Evolutionary conservation across 2,797 vertebrate genomes (phyloP).

Genomic region (Mastacembelus armatus): DNA sequence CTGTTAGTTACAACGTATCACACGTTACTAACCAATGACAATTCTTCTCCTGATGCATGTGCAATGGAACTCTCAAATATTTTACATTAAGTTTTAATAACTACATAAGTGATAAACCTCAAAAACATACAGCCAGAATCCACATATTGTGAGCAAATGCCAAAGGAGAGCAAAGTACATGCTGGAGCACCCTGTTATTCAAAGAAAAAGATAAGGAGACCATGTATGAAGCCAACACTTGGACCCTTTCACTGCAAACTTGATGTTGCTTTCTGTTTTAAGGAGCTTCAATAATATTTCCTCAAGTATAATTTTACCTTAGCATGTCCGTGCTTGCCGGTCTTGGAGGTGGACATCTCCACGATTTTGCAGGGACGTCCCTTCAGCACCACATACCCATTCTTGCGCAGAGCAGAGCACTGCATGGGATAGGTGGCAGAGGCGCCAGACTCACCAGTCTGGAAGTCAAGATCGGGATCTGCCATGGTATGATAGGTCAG

Average conservation of each 20-base stretch:
- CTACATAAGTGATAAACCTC: no score
- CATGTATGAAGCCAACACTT: background rate
- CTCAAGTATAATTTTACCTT: conserved; percentile 83
- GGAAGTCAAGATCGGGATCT: conserved; percentile 93
- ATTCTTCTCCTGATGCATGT: no score
- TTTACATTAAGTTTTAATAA: no score
- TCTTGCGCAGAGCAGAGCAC: conserved; percentile 94
- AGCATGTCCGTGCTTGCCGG: conserved; percentile 93
- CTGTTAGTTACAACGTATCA: no score
- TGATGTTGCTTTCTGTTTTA: background rate
- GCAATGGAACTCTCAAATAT: no score
- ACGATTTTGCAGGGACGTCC: conserved; percentile 94
- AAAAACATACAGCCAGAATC: no score
- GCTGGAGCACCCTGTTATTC: background rate
- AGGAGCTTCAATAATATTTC: no score
- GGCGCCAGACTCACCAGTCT: conserved; percentile 93
- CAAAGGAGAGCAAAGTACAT: conserved; percentile 20
- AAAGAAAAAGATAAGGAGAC: conserved; percentile 32
- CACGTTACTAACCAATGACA: no score
- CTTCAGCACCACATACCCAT: conserved; percentile 93
- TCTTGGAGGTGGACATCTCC: conserved; percentile 96
- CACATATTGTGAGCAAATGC: background rate
- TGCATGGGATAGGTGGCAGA: conserved; percentile 94
- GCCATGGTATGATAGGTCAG: conserved; percentile 88
- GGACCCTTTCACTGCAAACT: background rate